phyloP scores from a whole-genome alignment of 92 coral and sea anemone species.

The Porites lobata region DNA sequence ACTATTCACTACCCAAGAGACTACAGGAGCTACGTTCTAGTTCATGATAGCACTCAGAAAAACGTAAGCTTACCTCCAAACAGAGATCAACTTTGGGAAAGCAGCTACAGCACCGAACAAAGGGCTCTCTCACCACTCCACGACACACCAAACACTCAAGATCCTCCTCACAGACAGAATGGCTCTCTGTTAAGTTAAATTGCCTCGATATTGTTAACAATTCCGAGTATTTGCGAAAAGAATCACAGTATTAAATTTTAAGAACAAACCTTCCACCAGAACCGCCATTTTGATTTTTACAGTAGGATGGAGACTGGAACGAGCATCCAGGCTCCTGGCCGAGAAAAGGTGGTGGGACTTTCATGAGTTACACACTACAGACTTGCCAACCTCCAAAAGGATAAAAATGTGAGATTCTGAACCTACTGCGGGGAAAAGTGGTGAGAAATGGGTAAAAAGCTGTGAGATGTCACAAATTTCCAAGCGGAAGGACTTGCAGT shows the following conservation, averaged over 20 bases:
- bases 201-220: not conserved
- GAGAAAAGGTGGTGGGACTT: no score
- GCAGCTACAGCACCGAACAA: constrained; percentile 60
- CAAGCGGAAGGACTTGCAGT: no score
- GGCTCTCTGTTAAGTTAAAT: constrained; percentile 28
- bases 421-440: no score
- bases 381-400: no score
- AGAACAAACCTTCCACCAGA: constrained; percentile 63
- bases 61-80: constrained; percentile 45
- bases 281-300: constrained; percentile 59
- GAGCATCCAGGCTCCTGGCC: constrained; percentile 20
- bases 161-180: constrained; percentile 41
- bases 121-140: constrained; percentile 62
- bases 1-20: no score
- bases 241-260: not conserved
- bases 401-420: no score
- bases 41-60: not conserved
- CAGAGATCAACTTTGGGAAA: constrained; percentile 50
- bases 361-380: no score
- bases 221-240: not conserved
- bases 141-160: constrained; percentile 58
- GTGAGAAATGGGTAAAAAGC: no score
- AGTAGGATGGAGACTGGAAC: constrained; percentile 13
- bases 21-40: not conserved
- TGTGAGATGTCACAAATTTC: no score